Conservation (phyloP, 2,797 vertebrate species). For the Channallabes apus region DNA sequence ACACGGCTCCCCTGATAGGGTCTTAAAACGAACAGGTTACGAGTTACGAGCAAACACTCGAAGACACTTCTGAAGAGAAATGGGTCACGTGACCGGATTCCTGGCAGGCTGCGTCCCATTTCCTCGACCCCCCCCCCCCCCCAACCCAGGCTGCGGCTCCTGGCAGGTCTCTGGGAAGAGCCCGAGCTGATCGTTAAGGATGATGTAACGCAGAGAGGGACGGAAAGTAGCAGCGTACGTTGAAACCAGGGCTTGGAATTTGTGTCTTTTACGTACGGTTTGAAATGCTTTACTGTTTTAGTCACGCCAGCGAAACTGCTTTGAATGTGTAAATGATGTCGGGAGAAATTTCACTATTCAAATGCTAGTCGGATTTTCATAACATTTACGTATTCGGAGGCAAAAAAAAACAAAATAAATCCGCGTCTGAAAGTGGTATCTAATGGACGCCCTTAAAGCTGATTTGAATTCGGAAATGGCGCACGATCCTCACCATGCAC, state of each 20-base stretch:
- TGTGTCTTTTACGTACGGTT: neutral
- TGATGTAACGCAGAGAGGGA: neutral
- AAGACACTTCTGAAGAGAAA: conserved; percentile 10
- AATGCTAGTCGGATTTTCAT: neutral
- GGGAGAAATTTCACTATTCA: conserved; percentile 24
- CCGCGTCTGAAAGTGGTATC: neutral
- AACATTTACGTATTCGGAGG: neutral
- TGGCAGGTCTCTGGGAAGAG: neutral
- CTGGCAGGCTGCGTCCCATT: conserved; percentile 11
- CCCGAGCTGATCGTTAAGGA: neutral
- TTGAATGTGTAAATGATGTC: neutral
- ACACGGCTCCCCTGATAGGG: neutral
- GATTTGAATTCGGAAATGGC: neutral
- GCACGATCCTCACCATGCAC: conserved; percentile 76
- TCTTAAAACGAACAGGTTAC: conserved; percentile 29
- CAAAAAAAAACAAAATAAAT: conserved; percentile 2
- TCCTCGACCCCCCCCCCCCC: neutral
- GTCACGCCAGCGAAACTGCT: neutral
- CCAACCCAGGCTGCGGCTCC: neutral
- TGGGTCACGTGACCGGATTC: neutral
- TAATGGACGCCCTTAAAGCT: neutral
- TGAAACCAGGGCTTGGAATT: neutral
- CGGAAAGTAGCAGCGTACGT: neutral
- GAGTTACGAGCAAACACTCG: conserved; percentile 12
- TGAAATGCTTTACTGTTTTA: conserved; percentile 15